Evolutionary conservation across 2,888 invertebrate species (phyloP).

Genomic region (Zootermopsis nevadensis): DNA sequence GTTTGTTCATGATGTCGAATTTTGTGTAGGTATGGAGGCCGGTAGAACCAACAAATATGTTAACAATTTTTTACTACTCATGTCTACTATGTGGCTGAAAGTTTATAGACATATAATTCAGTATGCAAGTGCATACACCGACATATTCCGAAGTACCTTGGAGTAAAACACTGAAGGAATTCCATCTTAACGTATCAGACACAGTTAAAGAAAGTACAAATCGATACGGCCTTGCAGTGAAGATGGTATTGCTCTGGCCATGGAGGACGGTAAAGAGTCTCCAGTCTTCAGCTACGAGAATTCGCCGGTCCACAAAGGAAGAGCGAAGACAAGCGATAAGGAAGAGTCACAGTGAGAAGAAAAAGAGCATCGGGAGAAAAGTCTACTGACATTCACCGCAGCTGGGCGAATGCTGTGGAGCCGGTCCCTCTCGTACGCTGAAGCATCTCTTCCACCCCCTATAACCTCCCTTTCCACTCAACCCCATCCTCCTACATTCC

Average conservation of each 20-base stretch:
- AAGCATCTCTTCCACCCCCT: conserved; percentile 48
- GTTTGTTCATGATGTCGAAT: no score
- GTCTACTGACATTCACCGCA: conserved; percentile 31
- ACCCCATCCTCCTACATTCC: conserved; percentile 27
- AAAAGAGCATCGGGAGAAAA: conserved; percentile 37
- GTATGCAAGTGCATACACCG: no score
- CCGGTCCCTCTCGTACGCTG: conserved; percentile 39
- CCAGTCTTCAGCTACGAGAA: conserved; percentile 14
- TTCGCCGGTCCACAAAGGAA: conserved; percentile 35
- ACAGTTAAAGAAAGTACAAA: conserved; percentile 1
- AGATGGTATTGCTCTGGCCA: conserved; percentile 28
- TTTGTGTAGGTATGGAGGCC: no score
- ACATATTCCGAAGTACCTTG: neutral
- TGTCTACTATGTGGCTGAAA: no score
- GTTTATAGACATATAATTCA: no score
- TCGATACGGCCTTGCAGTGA: conserved; percentile 29
- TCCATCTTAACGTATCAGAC: neutral
- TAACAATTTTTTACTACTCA: no score
- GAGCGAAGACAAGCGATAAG: conserved; percentile 36
- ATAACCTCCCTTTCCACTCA: conserved; percentile 5
- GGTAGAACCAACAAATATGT: no score
- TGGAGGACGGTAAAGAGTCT: neutral
- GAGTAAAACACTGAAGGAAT: conserved; percentile 9
- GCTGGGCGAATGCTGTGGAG: conserved; percentile 35
- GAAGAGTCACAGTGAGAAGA: conserved; percentile 28